Conservation (phyloP, 64 coral and sea anemone genomes). For the Acropora yongei region DNA sequence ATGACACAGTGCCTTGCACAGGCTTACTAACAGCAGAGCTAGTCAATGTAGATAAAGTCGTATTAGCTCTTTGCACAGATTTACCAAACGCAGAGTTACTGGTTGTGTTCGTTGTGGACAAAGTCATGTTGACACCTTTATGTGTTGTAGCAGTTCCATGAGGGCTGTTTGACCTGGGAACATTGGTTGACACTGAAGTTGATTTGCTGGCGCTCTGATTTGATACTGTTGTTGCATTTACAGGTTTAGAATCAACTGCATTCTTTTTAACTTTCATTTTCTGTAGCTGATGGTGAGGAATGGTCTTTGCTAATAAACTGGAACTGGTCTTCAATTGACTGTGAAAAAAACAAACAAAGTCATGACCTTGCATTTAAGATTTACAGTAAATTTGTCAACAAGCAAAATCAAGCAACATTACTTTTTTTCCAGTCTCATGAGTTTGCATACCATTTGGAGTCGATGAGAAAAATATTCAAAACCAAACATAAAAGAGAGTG, state of each 20-base stretch:
- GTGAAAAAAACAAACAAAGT: neutral
- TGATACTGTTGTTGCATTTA: neutral
- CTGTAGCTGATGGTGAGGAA: conserved; percentile 1
- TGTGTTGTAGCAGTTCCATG: neutral
- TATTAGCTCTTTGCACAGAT: too few species aligned
- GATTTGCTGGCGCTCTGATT: neutral
- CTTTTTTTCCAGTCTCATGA: too few species aligned
- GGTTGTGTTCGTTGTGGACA: too few species aligned
- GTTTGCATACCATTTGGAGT: too few species aligned
- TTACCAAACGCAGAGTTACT: too few species aligned
- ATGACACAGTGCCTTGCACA: neutral
- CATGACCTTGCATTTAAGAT: neutral
- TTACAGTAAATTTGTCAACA: neutral
- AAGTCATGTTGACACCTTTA: neutral
- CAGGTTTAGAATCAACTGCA: neutral
- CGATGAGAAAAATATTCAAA: too few species aligned
- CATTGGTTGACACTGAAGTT: neutral
- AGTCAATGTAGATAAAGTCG: neutral
- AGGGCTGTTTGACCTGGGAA: neutral
- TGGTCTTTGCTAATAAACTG: neutral
- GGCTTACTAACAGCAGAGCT: neutral
- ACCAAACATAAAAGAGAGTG: too few species aligned
- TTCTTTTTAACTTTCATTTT: neutral
- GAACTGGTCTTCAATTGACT: conserved; percentile 27
- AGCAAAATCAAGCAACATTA: neutral